Percentiles rank a stretch among this genome's conserved stretches.
Evolutionary conservation across 2,888 invertebrate genomes (phyloP).

Genomic region (Tryphoninae sp.): DNA sequence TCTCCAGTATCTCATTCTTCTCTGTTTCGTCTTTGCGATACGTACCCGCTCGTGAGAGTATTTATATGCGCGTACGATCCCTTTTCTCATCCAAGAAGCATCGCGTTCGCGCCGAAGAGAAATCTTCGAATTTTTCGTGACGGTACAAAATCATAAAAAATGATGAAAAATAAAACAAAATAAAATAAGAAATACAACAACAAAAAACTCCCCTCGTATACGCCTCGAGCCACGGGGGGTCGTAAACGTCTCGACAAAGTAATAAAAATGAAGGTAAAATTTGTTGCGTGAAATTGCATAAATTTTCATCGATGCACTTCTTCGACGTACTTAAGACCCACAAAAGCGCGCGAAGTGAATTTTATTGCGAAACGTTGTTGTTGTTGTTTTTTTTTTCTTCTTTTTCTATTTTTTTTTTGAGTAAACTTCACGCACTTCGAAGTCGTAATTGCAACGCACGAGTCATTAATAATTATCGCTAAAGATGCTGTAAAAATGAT

Average conservation of each 20-base stretch:
- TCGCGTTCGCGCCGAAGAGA: conserved; percentile 36
- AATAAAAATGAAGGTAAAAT: conserved; percentile 55
- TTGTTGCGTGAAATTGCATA: conserved; percentile 54
- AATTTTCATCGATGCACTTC: conserved; percentile 52
- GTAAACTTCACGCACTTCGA: neutral
- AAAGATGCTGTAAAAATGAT: neutral
- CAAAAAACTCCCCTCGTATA: conserved; percentile 4
- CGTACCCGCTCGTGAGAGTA: conserved; percentile 16
- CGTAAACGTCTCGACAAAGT: conserved; percentile 59
- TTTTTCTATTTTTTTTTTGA: neutral
- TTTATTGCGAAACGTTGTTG: conserved; percentile 21
- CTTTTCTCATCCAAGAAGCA: conserved; percentile 31
- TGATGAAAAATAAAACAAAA: conserved; percentile 4
- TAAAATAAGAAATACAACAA: neutral
- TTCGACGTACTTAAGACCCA: conserved; percentile 27
- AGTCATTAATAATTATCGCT: conserved; percentile 7
- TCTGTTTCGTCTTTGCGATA: conserved; percentile 16
- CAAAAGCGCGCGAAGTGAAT: neutral
- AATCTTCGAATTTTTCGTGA: conserved; percentile 48
- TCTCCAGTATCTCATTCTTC: conserved; percentile 22
- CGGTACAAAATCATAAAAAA: neutral
- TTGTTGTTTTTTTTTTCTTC: neutral
- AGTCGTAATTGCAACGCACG: neutral
- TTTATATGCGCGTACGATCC: conserved; percentile 34
- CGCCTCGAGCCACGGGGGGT: conserved; percentile 28